These are phyloP conservation scores for Mythimna ferrago DNA, from an alignment of 2,888 invertebrate species.

Conservation along the genomic window DNA sequence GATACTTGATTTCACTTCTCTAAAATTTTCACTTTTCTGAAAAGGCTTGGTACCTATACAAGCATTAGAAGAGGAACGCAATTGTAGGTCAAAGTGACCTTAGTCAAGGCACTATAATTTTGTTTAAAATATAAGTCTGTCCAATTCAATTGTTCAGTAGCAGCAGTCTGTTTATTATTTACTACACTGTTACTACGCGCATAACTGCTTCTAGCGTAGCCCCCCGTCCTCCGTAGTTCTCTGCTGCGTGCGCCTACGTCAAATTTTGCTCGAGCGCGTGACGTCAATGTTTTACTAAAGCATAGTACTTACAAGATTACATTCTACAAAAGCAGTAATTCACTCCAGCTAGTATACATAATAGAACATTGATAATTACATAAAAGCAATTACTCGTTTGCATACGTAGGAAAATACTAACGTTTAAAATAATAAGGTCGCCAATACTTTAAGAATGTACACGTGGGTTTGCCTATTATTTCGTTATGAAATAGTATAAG, in stretches of 20 bases:
- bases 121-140: neutral
- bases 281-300: constrained; percentile 58
- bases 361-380: constrained; percentile 52
- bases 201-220: constrained; percentile 44
- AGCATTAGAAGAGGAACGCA: neutral
- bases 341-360: constrained; percentile 46
- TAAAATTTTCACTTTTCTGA: too few species aligned
- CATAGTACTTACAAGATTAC: constrained; percentile 51
- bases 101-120: neutral
- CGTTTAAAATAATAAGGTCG: constrained; percentile 7
- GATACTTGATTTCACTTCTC: neutral
- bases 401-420: constrained; percentile 42
- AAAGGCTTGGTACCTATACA: too few species aligned
- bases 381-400: constrained; percentile 44
- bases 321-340: constrained; percentile 41
- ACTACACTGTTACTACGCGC: constrained; percentile 43
- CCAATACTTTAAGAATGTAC: neutral
- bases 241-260: constrained; percentile 50
- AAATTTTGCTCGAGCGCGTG: constrained; percentile 45
- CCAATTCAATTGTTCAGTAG: neutral
- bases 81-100: neutral
- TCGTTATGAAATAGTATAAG: constrained; percentile 17
- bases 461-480: constrained; percentile 20
- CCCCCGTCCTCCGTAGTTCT: neutral
- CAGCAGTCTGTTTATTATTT: constrained; percentile 26